Base-by-base conservation (phyloP, 2,113 vertebrate genomes). In the Tichodroma muraria region DNA sequence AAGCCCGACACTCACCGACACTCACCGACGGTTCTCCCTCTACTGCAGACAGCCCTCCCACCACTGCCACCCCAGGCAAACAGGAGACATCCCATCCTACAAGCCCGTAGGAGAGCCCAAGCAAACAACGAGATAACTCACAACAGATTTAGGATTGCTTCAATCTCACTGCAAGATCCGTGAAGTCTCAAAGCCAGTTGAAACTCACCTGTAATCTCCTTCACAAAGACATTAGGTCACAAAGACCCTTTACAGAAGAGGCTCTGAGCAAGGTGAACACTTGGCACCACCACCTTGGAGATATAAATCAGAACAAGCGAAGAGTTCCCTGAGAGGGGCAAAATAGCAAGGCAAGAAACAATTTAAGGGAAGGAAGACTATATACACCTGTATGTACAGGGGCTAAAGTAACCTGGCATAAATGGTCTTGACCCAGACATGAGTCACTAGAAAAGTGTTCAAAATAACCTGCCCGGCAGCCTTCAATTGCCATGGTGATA, bases 401-500 rank as follows among this genome's bases (percentile, higher is more conserved):
- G 49, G 50, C 47, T 15, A 2, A 90, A 90, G 88, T 71, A 92
- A 90, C 52, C 60, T 69, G 69, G 31, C 44, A 73, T 15, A 89
- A 89, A 75, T 2, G 6, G 47, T 70, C 80, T 59, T 5, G 3
- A 81, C 56, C 85, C 40, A 91, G 63, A 73, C 64, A 13, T 37
- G 59, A 96, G 56, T 88, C 93, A 93, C 50, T 17, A 69, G 65
- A 78, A 77, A 78, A 91, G 52, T 42, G 42, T 93, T 91, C 85
- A 93, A 94, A 95, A 91, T 53, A 96, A 93, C 88, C 82, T 91
- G 68, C 76, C 96, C 44, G 53, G 82, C 79, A 95, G 85, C 72
- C 64, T 70, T 76, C 90, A 88, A 88, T 91, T 88, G 94, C 82
- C 88, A 95, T 90, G 93, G 95, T 86, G 91, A 94, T 78, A 88